phyloP scores from a whole-genome alignment of 2,797 vertebrate species.

The Propithecus perrieri region DNA sequence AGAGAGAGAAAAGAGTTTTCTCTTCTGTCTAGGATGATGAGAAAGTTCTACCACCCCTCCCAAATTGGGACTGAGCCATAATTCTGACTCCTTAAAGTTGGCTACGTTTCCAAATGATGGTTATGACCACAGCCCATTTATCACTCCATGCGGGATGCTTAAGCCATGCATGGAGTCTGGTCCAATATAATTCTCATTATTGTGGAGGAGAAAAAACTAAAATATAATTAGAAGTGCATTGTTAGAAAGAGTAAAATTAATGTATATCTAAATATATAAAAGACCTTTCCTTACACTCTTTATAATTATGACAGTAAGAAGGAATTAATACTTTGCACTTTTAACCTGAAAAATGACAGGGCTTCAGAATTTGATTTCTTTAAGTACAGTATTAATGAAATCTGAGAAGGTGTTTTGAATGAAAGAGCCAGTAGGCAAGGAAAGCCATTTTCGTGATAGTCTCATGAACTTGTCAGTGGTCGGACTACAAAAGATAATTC shows the following conservation, averaged over 20 bases:
- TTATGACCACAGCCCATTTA: not conserved
- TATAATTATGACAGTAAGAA: not conserved
- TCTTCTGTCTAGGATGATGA: not conserved
- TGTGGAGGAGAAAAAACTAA: not conserved
- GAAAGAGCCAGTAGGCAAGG: not conserved
- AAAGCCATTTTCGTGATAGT: not conserved
- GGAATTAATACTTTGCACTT: not conserved
- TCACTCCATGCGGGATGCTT: not conserved
- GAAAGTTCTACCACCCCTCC: not conserved
- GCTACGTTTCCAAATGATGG: not conserved
- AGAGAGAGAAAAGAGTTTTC: not conserved
- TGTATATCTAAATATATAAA: not conserved
- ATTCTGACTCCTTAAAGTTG: not conserved
- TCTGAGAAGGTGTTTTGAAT: not conserved
- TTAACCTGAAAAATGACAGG: slow-evolving; percentile 32
- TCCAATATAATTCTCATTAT: not conserved
- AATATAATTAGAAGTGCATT: not conserved
- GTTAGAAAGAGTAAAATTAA: not conserved
- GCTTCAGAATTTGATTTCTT: slow-evolving; percentile 22
- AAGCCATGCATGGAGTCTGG: not conserved
- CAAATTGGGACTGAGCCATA: not conserved
- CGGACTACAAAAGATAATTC: not conserved
- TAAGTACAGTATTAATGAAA: not conserved
- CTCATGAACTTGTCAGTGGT: not conserved
- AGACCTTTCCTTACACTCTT: not conserved